phyloP scores from a whole-genome alignment of 1,140 invertebrate genomes.

The Acyrthosiphon pisum region DNA sequence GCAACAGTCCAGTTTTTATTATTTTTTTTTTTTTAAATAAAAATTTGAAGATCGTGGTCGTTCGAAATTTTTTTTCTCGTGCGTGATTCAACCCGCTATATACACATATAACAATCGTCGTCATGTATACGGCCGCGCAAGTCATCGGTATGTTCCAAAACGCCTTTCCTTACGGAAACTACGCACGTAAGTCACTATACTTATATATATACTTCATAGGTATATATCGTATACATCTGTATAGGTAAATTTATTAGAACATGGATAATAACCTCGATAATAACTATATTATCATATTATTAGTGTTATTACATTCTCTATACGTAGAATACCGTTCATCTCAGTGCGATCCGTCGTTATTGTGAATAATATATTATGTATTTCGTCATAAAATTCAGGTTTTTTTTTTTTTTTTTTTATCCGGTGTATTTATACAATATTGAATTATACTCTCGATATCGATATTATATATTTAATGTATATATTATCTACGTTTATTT shows the following conservation, averaged over 20 bases:
- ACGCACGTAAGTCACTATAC: neutral
- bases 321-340: no score
- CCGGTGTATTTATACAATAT: neutral
- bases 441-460: neutral
- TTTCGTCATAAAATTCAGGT: neutral
- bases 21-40: neutral
- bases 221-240: no score
- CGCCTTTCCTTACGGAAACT: neutral
- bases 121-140: conserved; percentile 48
- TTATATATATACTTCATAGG: no score
- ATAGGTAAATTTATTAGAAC: no score
- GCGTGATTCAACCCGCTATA: no score
- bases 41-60: neutral
- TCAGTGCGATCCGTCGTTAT: no score
- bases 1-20: neutral
- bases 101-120: neutral
- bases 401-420: neutral
- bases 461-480: neutral
- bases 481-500: neutral
- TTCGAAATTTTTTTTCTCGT: neutral
- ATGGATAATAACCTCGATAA: no score
- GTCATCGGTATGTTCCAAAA: conserved; percentile 26
- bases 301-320: no score
- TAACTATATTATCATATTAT: no score
- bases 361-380: neutral